A percentile compares a stretch with the other conserved stretches of the same genome.
phyloP scores from a whole-genome alignment of 2,888 invertebrate species.

The Rhagonycha fulva region DNA sequence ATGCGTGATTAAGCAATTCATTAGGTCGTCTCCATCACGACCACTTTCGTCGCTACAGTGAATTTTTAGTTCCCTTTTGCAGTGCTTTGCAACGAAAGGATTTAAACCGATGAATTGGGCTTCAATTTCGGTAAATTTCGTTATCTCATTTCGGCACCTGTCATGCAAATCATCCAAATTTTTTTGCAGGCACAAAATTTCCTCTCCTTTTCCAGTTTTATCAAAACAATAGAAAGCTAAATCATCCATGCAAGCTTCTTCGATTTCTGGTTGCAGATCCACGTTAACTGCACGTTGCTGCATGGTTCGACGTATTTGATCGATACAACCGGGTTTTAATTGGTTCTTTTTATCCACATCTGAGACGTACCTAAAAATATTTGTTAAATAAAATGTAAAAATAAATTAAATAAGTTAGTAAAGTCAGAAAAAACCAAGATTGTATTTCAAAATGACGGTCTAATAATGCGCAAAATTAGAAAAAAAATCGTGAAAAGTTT shows the following conservation, averaged over 20 bases:
- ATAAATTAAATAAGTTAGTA: too few relatives aligned
- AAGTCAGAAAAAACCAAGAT: neutral
- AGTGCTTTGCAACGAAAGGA: constrained; percentile 82
- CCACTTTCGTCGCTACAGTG: constrained; percentile 73
- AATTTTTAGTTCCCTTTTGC: constrained; percentile 76
- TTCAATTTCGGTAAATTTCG: constrained; percentile 87
- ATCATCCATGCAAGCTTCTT: constrained; percentile 86
- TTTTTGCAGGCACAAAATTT: constrained; percentile 90
- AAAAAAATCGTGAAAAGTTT: too few relatives aligned
- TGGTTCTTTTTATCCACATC: constrained; percentile 53
- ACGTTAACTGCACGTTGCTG: constrained; percentile 90
- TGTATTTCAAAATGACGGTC: neutral
- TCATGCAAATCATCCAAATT: constrained; percentile 70
- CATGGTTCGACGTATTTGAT: constrained; percentile 91
- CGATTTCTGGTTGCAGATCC: constrained; percentile 92
- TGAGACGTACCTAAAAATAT: constrained; percentile 76
- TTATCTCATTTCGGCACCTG: constrained; percentile 77
- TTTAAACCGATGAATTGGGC: constrained; percentile 90
- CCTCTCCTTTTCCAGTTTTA: constrained; percentile 85
- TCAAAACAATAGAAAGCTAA: constrained; percentile 82
- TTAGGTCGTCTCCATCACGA: constrained; percentile 84
- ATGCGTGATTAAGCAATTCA: constrained; percentile 91
- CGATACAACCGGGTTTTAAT: constrained; percentile 65
- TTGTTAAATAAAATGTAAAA: too few relatives aligned
- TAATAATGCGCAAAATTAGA: too few relatives aligned